These are phyloP conservation scores for Sarcophaga peregrina DNA, from an alignment of 1,140 invertebrate genomes.

Conservation along the genomic window DNA sequence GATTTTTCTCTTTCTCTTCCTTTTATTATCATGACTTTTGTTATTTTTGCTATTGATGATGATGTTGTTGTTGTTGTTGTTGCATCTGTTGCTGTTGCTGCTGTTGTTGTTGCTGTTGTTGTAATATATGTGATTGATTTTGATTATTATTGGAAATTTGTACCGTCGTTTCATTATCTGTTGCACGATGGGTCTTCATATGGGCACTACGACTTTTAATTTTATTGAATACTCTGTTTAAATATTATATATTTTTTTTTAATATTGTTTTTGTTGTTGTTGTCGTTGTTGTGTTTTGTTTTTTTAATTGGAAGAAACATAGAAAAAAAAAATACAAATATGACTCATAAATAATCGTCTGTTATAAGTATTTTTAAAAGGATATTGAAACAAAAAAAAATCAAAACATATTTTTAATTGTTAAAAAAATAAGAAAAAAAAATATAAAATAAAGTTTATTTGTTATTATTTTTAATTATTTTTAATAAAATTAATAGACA, in stretches of 20 bases:
- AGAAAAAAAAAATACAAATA: background rate
- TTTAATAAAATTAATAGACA: background rate
- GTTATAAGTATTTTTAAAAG: background rate
- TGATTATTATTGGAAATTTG: constrained; percentile 45
- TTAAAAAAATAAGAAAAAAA: too few relatives aligned
- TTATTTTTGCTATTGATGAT: background rate
- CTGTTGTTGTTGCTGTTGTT: constrained; percentile 44
- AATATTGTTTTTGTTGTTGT: background rate
- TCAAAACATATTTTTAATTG: background rate
- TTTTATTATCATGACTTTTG: too few relatives aligned
- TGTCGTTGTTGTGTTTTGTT: too few relatives aligned
- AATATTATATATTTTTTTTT: background rate
- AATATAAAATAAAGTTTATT: too few relatives aligned
- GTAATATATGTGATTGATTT: constrained; percentile 42
- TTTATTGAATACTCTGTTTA: constrained; percentile 91
- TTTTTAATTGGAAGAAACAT: background rate
- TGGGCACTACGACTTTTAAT: constrained; percentile 97
- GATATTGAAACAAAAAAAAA: background rate
- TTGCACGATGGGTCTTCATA: constrained; percentile 95
- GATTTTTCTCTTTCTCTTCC: too few relatives aligned
- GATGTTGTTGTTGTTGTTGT: constrained; percentile 44
- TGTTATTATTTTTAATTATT: too few relatives aligned
- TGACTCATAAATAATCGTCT: background rate
- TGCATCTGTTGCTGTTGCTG: constrained; percentile 43
- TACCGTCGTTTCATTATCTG: constrained; percentile 69